phyloP scores from a whole-genome alignment of 2,797 vertebrate species.

The Tamandua tetradactyla region DNA sequence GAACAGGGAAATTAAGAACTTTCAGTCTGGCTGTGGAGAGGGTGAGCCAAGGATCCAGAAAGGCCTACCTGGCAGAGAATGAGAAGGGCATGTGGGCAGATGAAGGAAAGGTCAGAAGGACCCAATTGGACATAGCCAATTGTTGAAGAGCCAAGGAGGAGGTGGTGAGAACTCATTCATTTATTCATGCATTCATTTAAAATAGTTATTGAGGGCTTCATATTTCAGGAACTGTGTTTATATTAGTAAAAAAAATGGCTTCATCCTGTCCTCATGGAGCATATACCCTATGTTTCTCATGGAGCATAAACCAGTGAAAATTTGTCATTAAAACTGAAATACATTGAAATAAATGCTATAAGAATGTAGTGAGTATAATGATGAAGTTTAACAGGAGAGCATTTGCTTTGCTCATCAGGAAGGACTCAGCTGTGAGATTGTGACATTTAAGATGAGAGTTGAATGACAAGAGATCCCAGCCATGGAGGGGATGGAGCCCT shows the following conservation, averaged over 20 bases:
- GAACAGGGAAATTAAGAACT: background rate
- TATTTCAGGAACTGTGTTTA: background rate
- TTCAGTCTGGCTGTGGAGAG: background rate
- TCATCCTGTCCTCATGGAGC: background rate
- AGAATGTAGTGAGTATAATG: too few relatives aligned
- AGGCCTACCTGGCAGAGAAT: too few relatives aligned
- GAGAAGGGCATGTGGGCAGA: too few relatives aligned
- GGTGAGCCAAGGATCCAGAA: background rate
- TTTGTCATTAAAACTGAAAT: background rate
- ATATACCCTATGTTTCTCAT: background rate
- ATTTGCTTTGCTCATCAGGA: background rate
- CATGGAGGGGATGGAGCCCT: fast-evolving
- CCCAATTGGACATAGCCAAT: background rate
- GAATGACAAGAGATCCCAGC: background rate
- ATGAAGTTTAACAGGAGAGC: background rate
- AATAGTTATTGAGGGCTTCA: background rate
- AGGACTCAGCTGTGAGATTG: background rate
- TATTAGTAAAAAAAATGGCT: background rate
- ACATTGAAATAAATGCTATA: background rate
- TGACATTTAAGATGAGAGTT: background rate
- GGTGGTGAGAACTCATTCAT: background rate
- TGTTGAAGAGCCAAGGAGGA: background rate
- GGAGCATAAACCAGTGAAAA: background rate
- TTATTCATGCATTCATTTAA: background rate
- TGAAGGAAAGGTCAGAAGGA: too few relatives aligned